Conservation (phyloP, 2,888 invertebrate genomes). For the Chymomyza amoena region DNA sequence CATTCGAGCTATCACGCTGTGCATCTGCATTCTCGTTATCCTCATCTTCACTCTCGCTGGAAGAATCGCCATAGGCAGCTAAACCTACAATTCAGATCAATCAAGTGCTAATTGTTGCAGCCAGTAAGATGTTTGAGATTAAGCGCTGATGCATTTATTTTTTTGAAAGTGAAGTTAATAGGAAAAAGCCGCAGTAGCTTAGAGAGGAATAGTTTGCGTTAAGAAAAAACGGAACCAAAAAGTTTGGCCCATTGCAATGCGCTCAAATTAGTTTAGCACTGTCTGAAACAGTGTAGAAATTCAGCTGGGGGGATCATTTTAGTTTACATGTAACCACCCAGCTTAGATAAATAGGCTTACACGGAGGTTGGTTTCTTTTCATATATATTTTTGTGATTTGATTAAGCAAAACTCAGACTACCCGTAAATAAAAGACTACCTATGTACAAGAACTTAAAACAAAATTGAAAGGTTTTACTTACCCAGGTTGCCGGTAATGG, state of each 20-base stretch:
- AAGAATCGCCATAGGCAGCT: conserved; percentile 87
- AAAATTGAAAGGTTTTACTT: conserved; percentile 81
- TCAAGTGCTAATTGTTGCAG: conserved; percentile 72
- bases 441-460: conserved; percentile 52
- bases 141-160: conserved; percentile 21
- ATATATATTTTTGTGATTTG: neutral
- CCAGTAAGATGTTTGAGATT: conserved; percentile 32
- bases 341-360: neutral
- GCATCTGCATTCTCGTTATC: conserved; percentile 74
- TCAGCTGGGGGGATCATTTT: neutral
- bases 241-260: neutral
- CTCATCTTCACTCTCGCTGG: conserved; percentile 82
- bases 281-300: neutral
- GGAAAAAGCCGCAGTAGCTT: neutral
- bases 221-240: neutral
- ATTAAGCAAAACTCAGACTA: conserved; percentile 41
- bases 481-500: conserved; percentile 94
- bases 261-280: neutral
- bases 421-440: conserved; percentile 40
- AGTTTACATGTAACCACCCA: neutral
- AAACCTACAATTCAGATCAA: conserved; percentile 83
- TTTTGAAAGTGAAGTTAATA: conserved; percentile 10
- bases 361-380: neutral
- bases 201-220: neutral
- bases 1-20: conserved; percentile 53